Base-by-base conservation (phyloP, 2,888 invertebrate species). In the Atrina japonica region DNA sequence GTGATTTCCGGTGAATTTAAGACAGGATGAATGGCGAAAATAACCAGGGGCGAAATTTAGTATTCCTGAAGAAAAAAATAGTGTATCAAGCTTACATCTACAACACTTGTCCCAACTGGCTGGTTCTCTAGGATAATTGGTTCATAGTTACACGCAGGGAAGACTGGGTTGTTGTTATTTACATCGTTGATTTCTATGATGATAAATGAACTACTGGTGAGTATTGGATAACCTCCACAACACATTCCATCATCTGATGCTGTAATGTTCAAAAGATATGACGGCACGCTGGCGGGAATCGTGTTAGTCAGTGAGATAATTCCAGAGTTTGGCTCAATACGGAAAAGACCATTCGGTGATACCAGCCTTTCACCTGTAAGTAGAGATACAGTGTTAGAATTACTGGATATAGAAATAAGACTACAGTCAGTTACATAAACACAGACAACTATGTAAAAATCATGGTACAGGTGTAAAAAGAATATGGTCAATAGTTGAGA, bases 211-310 rank as follows among this genome's bases (percentile, higher is more conserved):
- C 97, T 97, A 56, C 96, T 97, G 0, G 97, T 97, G 88, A 97
- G 97, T 0, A 95, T 96, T 11, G 67, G 63, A 2, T 96, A 96
- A 78, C 96, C 95, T 16, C 95, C 95, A 89, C 99, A 99, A 89
- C 99, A 99, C 1, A 96, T 95, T 0, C 99, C 99, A 89, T 99
- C 99, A 89, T 99, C 99, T 92, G 96, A 94, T 1, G 99, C 99
- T 0, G 98, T 97, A 9, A 99, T 97, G 89, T 98, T 99, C 69
- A 99, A 91, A 89, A 97, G 97, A 89, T 98, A 98, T 90, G 97
- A 81, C 3, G 83, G 82, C 5, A 76, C 70, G 23, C 78, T 76
- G 25, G 82, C 77, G n/a, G 86, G 86, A 18, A 90, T 77, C 0
- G 73, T 40, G 9, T 84, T 79, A 0, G 79, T 81, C 60, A 90